Percentiles rank a stretch among this genome's conserved stretches.
Evolutionary conservation across 2,797 vertebrate species (phyloP).

Genomic region (Cephalopachus bancanus): DNA sequence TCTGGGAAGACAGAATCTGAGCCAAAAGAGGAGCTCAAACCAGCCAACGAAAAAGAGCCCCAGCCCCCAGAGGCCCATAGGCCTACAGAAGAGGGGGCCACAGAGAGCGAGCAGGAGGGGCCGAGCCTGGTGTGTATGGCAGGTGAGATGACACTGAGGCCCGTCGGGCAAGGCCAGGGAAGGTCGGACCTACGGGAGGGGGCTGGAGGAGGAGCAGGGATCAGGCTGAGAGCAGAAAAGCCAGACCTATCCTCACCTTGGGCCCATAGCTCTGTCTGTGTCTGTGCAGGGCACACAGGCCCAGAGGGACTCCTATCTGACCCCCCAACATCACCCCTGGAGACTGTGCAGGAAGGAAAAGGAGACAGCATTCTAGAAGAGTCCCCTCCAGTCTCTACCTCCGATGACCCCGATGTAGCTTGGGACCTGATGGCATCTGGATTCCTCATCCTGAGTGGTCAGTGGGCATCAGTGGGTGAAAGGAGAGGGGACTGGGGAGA

Average conservation of each 20-base stretch:
- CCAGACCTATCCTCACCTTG: background rate
- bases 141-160: slow-evolving; percentile 73
- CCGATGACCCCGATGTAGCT: slow-evolving; percentile 73
- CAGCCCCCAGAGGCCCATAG: background rate
- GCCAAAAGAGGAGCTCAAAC: slow-evolving; percentile 57
- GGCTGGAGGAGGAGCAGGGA: background rate
- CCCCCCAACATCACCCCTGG: background rate
- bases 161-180: background rate
- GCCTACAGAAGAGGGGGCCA: background rate
- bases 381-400: background rate
- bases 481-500: background rate
- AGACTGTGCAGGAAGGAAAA: slow-evolving; percentile 63
- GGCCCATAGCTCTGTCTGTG: slow-evolving; percentile 39
- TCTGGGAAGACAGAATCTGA: slow-evolving; percentile 51
- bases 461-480: slow-evolving; percentile 67
- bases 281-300: slow-evolving; percentile 51
- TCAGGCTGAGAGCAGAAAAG: background rate
- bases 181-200: background rate
- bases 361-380: slow-evolving; percentile 60
- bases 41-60: slow-evolving; percentile 44
- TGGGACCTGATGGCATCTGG: slow-evolving; percentile 87
- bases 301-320: slow-evolving; percentile 34
- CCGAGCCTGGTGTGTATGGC: background rate
- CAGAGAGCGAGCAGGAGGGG: slow-evolving; percentile 55
- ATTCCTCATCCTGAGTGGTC: slow-evolving; percentile 86